Evolutionary conservation across 2,888 invertebrate species (phyloP).

Genomic region (Nipponacmea schrenckii): DNA sequence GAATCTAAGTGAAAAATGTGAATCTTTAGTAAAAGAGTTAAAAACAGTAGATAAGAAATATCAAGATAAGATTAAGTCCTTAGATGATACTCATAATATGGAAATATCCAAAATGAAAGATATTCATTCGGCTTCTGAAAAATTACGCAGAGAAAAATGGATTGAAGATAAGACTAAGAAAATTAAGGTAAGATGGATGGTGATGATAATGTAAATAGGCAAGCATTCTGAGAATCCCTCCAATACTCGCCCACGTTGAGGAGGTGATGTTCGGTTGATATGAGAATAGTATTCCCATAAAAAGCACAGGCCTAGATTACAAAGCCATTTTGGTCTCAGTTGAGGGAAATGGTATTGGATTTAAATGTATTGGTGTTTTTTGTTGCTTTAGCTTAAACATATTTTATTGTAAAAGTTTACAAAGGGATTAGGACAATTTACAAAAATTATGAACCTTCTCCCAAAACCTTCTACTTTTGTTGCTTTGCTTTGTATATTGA

Average conservation of each 20-base stretch:
- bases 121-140: constrained; percentile 67
- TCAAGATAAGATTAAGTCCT: constrained; percentile 61
- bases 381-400: neutral
- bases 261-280: no score
- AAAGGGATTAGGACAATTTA: neutral
- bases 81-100: constrained; percentile 62
- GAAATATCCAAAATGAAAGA: constrained; percentile 68
- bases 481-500: no score
- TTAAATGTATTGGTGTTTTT: no score
- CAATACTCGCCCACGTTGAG: no score
- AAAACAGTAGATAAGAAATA: constrained; percentile 67
- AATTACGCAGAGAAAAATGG: constrained; percentile 68
- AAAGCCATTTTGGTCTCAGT: no score
- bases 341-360: no score
- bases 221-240: neutral
- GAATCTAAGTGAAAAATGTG: constrained; percentile 65
- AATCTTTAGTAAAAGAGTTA: constrained; percentile 65
- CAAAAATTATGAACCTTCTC: neutral
- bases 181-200: constrained; percentile 61
- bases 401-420: constrained; percentile 2
- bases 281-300: no score
- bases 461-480: no score
- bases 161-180: constrained; percentile 69
- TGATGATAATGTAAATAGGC: neutral
- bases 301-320: no score